phyloP scores from a whole-genome alignment of 2,888 invertebrate species.

The Frankliniella intonsa region DNA sequence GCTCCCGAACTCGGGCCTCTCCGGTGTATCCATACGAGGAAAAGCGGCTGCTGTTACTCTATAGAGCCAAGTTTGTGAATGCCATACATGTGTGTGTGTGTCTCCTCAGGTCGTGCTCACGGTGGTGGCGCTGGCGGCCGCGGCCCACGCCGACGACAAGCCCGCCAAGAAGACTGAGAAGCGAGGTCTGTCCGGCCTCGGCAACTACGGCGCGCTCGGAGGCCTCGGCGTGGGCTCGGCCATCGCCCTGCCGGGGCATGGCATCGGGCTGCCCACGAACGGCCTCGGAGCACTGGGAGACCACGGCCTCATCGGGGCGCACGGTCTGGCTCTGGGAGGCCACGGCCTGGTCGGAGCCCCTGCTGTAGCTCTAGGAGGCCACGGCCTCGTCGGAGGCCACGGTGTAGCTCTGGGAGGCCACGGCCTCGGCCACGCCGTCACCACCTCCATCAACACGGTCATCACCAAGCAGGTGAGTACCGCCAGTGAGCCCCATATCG shows the following conservation, averaged over 20 bases:
- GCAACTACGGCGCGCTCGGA: slow-evolving; percentile 2
- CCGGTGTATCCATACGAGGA: no score
- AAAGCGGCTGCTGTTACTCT: no score
- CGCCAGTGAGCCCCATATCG: background rate
- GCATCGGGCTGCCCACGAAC: background rate
- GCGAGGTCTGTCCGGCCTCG: slow-evolving; percentile 10
- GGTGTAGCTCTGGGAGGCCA: background rate
- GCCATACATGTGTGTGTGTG: no score
- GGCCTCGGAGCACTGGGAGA: background rate
- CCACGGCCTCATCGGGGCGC: background rate
- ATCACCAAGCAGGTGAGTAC: slow-evolving; percentile 13
- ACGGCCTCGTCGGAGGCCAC: background rate
- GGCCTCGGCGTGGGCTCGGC: slow-evolving; percentile 8
- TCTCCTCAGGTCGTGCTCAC: background rate
- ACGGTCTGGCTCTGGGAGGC: background rate
- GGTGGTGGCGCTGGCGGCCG: background rate
- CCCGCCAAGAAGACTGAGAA: slow-evolving; percentile 10
- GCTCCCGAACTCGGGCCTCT: no score
- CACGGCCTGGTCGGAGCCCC: background rate
- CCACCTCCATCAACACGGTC: slow-evolving; percentile 4
- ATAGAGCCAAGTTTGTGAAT: no score
- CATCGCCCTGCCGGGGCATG: background rate
- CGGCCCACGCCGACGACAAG: slow-evolving; percentile 3
- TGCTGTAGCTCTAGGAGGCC: background rate
- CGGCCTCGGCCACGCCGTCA: background rate